Base-by-base conservation (phyloP, 2,888 invertebrate genomes). In the Encarsia formosa region DNA sequence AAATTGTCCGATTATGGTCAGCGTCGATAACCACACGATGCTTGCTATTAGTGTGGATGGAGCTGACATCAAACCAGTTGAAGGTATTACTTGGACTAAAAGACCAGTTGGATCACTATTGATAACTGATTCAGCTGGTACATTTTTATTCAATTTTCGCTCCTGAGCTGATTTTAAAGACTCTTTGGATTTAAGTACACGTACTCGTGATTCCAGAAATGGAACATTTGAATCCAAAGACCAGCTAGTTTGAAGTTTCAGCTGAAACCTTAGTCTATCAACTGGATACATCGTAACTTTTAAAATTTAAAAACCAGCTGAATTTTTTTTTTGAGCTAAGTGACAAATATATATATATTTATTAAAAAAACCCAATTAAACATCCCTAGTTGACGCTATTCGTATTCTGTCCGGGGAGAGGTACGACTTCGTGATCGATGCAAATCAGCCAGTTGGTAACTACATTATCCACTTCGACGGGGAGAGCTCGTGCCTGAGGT, bases 361-460 rank as follows among this genome's bases (percentile, higher is more conserved):
- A 15, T 2, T n/a, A 6, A 22, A n/a, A n/a, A n/a, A n/a, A n/a
- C n/a, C n/a, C n/a, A n/a, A n/a, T n/a, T n/a, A n/a, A n/a, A n/a
- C n/a, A n/a, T n/a, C n/a, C 26, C 1, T 13, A 48, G 48, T 48
- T 3, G 48, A 48, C n/a, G 16, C 34, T 1, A 40, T 48, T 11
- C 40, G 48, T 13, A 9, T 24, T 9, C 32, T 48, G 5, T 4
- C 40, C 1, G 48, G 48, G 9, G 48, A 48, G 9, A 23, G 48
- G 15, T 48, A 48, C 26, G 48, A 48, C 32, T 48, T 48, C 16
- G 24, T 48, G 6, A 1, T 48, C 13, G 8, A 26, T n/a, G 48
- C 48, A n/a, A 15, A 48, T 34, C 32, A 26, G 18, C 9, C 20
- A 4, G 4, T 48, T 11, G 48, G 22, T 18, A 41, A 48, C 11